Base-by-base conservation (phyloP, 2,797 vertebrate species). In the Otolemur crassicaudatus region DNA sequence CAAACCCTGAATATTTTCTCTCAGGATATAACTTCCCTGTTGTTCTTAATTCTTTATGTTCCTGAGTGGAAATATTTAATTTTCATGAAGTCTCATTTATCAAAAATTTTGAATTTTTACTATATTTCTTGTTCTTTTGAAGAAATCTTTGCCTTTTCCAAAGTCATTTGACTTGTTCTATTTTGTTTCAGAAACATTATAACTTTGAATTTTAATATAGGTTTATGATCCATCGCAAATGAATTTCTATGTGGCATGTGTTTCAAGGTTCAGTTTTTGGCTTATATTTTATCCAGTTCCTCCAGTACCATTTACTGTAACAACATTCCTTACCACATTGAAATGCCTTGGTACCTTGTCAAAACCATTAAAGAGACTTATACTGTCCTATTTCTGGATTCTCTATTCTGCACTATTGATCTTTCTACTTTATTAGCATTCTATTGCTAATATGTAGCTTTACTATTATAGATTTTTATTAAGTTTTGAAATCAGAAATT, bases 201-300 rank as follows among this genome's bases (percentile, higher is more conserved):
- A 95, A 67, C 16, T 82, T 56, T 79, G 43, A 29, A n/a, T 72
- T 94, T 94, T 86, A 65, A 49, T 31, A 73, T 19, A 87, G 19
- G 11, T 61, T 46, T 82, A 40, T 61, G 70, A 40, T 22, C 31
- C 7, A 31, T 46, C 37, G 10, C 73, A 34, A 58, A 31, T 37
- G 58, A 43, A 65, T 22, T 73, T 73, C 37, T 20, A 10, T 31
- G 16, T 53, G 7, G 29, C n/a, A 2, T 76, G 27, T 61, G 13
- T 61, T 29, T 67, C 40, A 63, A 65, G 37, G 11, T 70, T 79
- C 56, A 91, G 69, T 69, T 75, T 53, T 83, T 53, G 49, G 11
- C 22, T 17, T 69, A 70, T 14, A 29, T 43, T 53, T 82, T 87
- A 40, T 53, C 11, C 25, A 79, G 12, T 25, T 79, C n/a, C 40